Percentiles rank a stretch among this genome's conserved stretches.
Conservation (phyloP, 2,113 vertebrate genomes). For the Phocoena phocoena region DNA sequence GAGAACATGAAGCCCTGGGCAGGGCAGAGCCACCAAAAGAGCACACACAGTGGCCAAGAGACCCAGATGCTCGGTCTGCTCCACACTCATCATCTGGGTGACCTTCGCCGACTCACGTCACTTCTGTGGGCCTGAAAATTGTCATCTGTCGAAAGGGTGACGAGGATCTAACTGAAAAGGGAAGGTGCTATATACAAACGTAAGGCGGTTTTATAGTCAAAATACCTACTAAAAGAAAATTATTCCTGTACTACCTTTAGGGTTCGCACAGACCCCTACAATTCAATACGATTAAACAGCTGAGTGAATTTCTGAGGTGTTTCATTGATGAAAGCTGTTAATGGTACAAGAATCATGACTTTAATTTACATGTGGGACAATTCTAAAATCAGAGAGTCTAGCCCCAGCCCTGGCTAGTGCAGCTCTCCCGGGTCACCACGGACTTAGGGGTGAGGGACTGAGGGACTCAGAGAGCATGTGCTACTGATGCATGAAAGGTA, state of each 20-base stretch:
- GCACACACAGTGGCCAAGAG: neutral
- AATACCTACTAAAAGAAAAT: neutral
- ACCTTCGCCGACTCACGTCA: neutral
- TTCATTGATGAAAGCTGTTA: neutral
- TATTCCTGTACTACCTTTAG: neutral
- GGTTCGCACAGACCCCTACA: neutral
- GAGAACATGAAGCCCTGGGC: neutral
- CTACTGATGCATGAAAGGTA: neutral
- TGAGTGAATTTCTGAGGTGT: neutral
- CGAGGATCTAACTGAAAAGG: neutral
- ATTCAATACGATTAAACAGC: neutral
- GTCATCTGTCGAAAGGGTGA: neutral
- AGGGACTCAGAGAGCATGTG: fast-evolving
- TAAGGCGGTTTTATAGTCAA: neutral
- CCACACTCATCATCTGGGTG: neutral
- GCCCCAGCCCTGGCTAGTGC: neutral
- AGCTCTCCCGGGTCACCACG: neutral
- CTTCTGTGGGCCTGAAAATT: neutral
- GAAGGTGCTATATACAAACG: neutral
- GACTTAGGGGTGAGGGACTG: neutral
- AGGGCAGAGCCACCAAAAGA: neutral
- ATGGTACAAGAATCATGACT: neutral
- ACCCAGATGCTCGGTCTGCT: fast-evolving
- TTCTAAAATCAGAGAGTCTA: neutral
- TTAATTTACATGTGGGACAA: neutral